phyloP scores from a whole-genome alignment of 2,113 vertebrate species.

The Catharus fuscescens region DNA sequence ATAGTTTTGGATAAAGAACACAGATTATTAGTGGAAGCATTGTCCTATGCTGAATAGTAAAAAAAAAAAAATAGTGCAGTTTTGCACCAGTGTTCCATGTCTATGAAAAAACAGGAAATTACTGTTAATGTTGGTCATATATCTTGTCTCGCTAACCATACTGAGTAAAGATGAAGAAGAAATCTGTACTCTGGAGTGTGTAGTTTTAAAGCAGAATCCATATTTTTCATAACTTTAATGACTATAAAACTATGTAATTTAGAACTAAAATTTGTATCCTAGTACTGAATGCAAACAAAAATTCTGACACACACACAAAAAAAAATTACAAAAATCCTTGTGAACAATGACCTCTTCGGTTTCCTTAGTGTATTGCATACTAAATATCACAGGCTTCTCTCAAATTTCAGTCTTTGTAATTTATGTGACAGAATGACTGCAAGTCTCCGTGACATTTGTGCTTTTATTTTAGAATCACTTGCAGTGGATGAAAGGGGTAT shows the following conservation, averaged over 20 bases:
- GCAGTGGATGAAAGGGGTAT: constrained; percentile 85
- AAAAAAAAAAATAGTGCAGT: not conserved
- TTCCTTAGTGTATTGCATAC: not conserved
- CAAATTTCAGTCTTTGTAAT: not conserved
- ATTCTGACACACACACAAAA: not conserved
- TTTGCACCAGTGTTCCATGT: not conserved
- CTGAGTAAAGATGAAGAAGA: not conserved
- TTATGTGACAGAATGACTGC: not conserved
- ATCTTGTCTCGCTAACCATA: not conserved
- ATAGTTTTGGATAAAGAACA: not conserved
- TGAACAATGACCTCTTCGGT: not conserved
- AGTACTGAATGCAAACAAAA: not conserved
- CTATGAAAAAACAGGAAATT: not conserved
- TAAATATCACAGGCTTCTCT: not conserved
- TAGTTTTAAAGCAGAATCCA: not conserved
- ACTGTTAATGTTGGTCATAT: not conserved
- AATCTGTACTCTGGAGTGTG: not conserved
- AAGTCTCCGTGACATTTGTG: not conserved
- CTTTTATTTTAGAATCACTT: constrained; percentile 73
- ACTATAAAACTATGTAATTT: not conserved
- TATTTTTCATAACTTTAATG: not conserved
- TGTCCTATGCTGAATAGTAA: not conserved
- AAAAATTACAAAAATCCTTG: not conserved
- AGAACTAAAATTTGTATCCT: not conserved
- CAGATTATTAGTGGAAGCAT: not conserved